Conservation (phyloP, 2,888 invertebrate species). For the Portevinia maculata region DNA sequence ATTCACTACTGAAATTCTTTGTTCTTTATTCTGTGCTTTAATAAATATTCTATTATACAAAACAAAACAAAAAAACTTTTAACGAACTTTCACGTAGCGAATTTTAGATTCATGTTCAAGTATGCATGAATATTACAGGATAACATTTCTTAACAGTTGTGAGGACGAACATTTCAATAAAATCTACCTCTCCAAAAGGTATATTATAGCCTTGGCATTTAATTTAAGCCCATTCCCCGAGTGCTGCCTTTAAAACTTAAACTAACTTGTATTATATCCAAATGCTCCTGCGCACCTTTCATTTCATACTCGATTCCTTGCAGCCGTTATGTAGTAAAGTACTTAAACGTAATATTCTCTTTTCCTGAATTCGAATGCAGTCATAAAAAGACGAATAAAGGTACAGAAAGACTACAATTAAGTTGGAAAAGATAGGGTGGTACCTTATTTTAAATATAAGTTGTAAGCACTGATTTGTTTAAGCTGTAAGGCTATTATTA, state of each 20-base stretch:
- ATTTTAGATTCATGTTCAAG: constrained; percentile 52
- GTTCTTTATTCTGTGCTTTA: background rate
- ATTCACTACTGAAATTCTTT: constrained; percentile 5
- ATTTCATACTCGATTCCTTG: background rate
- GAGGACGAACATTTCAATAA: constrained; percentile 56
- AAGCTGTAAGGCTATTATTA: no score
- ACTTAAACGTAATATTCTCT: constrained; percentile 30
- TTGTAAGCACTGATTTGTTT: no score
- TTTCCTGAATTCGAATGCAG: constrained; percentile 48
- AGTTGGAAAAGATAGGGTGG: no score
- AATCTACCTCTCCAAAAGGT: constrained; percentile 13
- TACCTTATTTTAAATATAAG: no score
- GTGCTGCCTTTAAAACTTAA: constrained; percentile 58
- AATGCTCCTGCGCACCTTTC: constrained; percentile 16
- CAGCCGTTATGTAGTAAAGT: background rate
- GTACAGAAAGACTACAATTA: no score
- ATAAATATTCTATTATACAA: constrained; percentile 29
- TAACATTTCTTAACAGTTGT: constrained; percentile 53
- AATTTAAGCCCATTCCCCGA: constrained; percentile 66
- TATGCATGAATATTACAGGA: constrained; percentile 62
- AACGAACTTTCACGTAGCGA: constrained; percentile 39
- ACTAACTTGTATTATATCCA: constrained; percentile 54
- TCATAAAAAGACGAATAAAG: constrained; percentile 9
- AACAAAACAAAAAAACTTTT: constrained; percentile 10
- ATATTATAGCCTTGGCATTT: constrained; percentile 54